Base-by-base conservation (phyloP, 2,888 invertebrate species). In the Microplitis deprimator region DNA sequence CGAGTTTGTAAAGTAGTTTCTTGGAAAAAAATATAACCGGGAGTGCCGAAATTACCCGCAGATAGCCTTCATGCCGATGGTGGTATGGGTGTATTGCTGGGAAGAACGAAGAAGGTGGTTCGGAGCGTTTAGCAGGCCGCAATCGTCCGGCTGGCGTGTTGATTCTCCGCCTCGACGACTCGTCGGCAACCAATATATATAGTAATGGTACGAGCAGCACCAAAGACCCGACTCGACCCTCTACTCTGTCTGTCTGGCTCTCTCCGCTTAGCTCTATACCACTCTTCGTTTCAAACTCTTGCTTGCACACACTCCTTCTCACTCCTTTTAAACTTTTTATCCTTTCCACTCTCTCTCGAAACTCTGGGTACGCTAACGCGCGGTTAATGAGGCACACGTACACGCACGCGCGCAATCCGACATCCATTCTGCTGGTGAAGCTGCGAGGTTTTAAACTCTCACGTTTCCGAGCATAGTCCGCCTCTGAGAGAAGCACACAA, bases 341-440 rank as follows among this genome's bases (percentile, higher is more conserved):
- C 75, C 61, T 74, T 59, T 41, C 69, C 65, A 76, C 67, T 65
- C 69, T 59, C 64, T 77, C 75, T 70, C 73, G 61, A 50, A 71
- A 67, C 73, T 70, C 20, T 29, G 61, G 60, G 59, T 82, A 83
- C 82, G 83, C 83, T 84, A 86, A 84, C 85, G 84, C 81, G 84
- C 82, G 85, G 83, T 84, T 87, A 87, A 87, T 87, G 87, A 86
- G 86, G 84, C 86, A 83, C 84, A 85, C 84, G 85, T 84, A 85
- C 81, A 85, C 84, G 83, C 84, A 84, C 83, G 82, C 82, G 82
- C 82, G 84, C 86, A 84, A 50, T 41, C 17, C 41, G 61, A 62
- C 65, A 50, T 13, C 50, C 50, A 50, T 50, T 50, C 50, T 50
- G 50, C 50, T 50, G 50, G 50, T 50, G 50, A 13, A 50, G 50